Evolutionary conservation across 1,140 invertebrate genomes (phyloP).

Genomic region (Bombus difficillimus): DNA sequence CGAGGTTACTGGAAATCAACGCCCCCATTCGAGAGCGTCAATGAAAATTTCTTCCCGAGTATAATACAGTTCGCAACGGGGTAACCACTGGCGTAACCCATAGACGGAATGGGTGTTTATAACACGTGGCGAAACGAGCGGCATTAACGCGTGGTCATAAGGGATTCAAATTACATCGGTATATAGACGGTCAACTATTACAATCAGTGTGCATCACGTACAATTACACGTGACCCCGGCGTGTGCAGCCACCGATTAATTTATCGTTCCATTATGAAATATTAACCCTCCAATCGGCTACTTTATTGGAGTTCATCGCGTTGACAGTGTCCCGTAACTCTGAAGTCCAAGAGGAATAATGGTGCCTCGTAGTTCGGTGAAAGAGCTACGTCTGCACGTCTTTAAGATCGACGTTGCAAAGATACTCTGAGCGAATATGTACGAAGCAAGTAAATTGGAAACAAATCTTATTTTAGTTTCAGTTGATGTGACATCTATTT

Average conservation of each 20-base stretch:
- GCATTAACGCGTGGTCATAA: conserved; percentile 53
- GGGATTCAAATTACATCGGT: conserved; percentile 52
- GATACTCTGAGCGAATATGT: too few species aligned
- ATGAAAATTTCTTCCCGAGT: conserved; percentile 28
- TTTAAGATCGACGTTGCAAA: not conserved
- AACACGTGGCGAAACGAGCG: conserved; percentile 20
- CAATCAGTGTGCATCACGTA: conserved; percentile 59
- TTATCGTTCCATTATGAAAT: conserved; percentile 65
- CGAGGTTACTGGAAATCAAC: conserved; percentile 3
- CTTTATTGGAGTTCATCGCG: conserved; percentile 57
- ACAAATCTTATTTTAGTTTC: not conserved
- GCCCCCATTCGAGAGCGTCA: not conserved
- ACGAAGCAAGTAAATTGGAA: not conserved
- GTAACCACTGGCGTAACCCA: not conserved
- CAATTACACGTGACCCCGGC: conserved; percentile 34
- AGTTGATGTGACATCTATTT: not conserved
- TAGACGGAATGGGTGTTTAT: conserved; percentile 36
- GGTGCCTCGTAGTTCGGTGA: not conserved
- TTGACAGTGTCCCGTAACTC: conserved; percentile 11
- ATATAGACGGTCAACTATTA: conserved; percentile 21
- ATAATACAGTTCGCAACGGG: not conserved
- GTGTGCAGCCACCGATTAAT: conserved; percentile 54
- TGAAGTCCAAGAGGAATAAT: conserved; percentile 31
- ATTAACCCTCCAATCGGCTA: conserved; percentile 50
- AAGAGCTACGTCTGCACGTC: not conserved